A percentile compares a stretch with the other conserved stretches of the same genome.
Evolutionary conservation across 2,113 vertebrate genomes (phyloP).

Genomic region (Semnornis frantzii): DNA sequence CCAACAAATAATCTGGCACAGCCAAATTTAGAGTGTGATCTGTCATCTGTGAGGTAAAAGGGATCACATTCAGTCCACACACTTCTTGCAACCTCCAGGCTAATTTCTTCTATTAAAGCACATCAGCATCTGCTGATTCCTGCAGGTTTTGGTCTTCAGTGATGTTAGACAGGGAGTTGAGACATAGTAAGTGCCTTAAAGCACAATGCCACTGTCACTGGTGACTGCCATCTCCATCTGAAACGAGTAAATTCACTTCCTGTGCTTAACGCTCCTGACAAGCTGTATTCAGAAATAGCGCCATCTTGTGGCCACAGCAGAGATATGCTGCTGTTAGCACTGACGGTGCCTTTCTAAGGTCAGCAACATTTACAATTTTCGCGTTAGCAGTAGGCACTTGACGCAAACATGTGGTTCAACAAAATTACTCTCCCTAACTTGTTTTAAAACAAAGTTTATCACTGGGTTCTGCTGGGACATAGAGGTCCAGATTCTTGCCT

Average conservation of each 20-base stretch:
- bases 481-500: neutral
- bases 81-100: neutral
- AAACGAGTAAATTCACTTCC: neutral
- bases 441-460: neutral
- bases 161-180: neutral
- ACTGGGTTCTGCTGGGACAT: neutral
- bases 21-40: neutral
- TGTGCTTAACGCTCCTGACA: neutral
- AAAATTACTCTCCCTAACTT: neutral
- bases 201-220: accelerated
- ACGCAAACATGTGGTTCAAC: neutral
- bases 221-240: neutral
- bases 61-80: neutral
- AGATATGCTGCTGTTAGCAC: neutral
- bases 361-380: neutral
- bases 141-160: neutral
- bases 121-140: neutral
- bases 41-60: neutral
- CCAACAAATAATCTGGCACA: neutral
- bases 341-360: neutral
- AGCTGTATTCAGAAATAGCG: neutral
- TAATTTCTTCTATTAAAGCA: neutral
- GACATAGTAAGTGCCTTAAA: neutral
- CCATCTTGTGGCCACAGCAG: conserved; percentile 41
- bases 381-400: accelerated